Percentiles rank a stretch among this genome's conserved stretches.
Evolutionary conservation across 2,888 invertebrate genomes (phyloP).

Genomic region (Ditula angustiorana): DNA sequence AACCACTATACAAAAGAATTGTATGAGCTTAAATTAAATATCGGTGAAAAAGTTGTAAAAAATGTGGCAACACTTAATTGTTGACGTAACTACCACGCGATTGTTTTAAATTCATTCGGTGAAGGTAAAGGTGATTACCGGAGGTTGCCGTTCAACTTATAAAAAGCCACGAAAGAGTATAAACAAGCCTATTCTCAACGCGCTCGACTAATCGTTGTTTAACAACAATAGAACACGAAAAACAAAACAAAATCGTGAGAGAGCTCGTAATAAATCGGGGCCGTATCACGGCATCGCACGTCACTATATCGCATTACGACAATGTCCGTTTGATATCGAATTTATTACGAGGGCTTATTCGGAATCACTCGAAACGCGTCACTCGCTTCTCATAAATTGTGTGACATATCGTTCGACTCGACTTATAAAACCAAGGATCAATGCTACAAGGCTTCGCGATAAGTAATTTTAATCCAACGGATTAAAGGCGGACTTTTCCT

Average conservation of each 20-base stretch:
- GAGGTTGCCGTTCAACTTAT: neutral
- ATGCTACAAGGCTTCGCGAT: neutral
- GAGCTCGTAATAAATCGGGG: constrained; percentile 34
- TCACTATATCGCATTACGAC: constrained; percentile 41
- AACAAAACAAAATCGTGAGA: constrained; percentile 30
- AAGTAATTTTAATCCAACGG: constrained; percentile 13
- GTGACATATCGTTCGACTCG: constrained; percentile 38
- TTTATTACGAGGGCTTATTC: constrained; percentile 39
- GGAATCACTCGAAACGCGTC: constrained; percentile 41
- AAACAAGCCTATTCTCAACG: constrained; percentile 9
- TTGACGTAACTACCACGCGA: too few relatives aligned
- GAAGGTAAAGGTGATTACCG: neutral
- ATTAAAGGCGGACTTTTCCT: constrained; percentile 2
- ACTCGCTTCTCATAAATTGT: constrained; percentile 38
- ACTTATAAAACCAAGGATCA: constrained; percentile 31
- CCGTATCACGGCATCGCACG: constrained; percentile 40
- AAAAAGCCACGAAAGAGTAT: neutral
- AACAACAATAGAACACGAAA: constrained; percentile 35
- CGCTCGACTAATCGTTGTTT: constrained; percentile 29
- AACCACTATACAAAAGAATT: too few relatives aligned
- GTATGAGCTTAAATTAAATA: too few relatives aligned
- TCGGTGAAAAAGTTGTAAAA: too few relatives aligned
- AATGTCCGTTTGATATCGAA: constrained; percentile 41
- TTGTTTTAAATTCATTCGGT: too few relatives aligned
- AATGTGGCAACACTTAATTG: too few relatives aligned